phyloP scores from a whole-genome alignment of 2,797 vertebrate species.

The Macropodus opercularis region DNA sequence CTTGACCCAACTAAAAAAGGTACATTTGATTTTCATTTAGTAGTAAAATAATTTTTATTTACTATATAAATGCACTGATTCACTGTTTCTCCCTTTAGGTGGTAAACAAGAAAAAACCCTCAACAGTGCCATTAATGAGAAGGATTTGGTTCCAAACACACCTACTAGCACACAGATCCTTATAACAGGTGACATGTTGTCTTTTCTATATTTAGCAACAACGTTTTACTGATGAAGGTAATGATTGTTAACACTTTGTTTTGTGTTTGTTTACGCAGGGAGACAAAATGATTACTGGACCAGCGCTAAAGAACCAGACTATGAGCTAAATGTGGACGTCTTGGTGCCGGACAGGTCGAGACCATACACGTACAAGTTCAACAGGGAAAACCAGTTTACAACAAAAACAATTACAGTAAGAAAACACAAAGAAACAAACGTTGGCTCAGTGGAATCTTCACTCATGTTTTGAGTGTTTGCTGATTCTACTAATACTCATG shows the following conservation, averaged over 20 bases:
- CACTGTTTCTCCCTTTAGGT: slow-evolving; percentile 57
- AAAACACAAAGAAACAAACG: too few species aligned
- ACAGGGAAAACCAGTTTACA: too few species aligned
- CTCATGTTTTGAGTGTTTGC: too few species aligned
- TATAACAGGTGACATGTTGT: slow-evolving; percentile 79
- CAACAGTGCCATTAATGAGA: too few species aligned
- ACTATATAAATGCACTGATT: neutral
- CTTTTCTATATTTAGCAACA: neutral
- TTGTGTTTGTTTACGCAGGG: slow-evolving; percentile 35
- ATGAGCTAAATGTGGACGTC: too few species aligned
- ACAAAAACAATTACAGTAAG: too few species aligned
- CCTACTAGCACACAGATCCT: slow-evolving; percentile 81
- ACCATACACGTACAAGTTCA: too few species aligned
- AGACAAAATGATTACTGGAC: slow-evolving; percentile 80
- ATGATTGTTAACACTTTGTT: neutral
- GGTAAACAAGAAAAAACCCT: slow-evolving; percentile 75
- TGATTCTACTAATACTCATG: too few species aligned
- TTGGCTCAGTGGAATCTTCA: too few species aligned
- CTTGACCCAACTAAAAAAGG: slow-evolving; percentile 74
- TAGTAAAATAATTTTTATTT: too few species aligned
- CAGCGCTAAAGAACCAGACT: slow-evolving; percentile 35
- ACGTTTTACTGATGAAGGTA: neutral
- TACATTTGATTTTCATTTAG: too few species aligned
- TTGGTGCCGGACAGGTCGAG: too few species aligned
- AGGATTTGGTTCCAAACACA: slow-evolving; percentile 80